Evolutionary conservation across 1,140 invertebrate species (phyloP), one percentile per base, ranked within the genome.

Genomic region (Mesaphorura yosii): DNA sequence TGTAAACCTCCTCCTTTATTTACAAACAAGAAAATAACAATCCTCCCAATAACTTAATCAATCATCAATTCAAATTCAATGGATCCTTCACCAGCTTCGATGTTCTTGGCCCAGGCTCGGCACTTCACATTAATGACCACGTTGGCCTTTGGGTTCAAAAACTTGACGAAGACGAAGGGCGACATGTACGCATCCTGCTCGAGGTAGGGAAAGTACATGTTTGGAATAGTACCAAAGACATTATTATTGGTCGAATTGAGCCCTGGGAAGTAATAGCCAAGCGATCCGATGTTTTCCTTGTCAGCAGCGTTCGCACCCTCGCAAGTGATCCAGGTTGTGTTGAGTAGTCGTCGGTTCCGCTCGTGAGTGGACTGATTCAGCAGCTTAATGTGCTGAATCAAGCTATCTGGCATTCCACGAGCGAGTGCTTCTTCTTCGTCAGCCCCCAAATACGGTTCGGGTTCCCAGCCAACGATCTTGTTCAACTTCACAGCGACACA

Each of bases 71-170:
- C 74, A 63, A 77, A 75, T 61, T 74, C 72, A 22, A 74, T 72
- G 42, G 69, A 68, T 19, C 75, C 75, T 25, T 72, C 60, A 51
- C 80, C 77, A 20, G 80, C 76, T 5, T 71, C 60, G 44, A 94
- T 85, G 69, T 94, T 94, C 62, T 80, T 81, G 2, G 89, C 88
- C 87, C 88, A 94, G 5, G 89, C 89, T 75, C 89, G 90, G 76
- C 91, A 94, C 72, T 93, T 88, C 71, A 94, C 86, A 74, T 93
- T 91, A 71, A 95, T 89, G 57, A 94, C 75, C 23, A 91, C 84
- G 41, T 86, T 85, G 66, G 79, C 84, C 19, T 22, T 22, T 23
- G 48, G 48, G 10, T 39, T 38, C 10, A 38, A 12, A 39, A 76
- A 73, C 40, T 72, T 67, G 20, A 72, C 69, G 54, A 74, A 70